phyloP scores from a whole-genome alignment of 2,113 vertebrate genomes.

The Trinectes maculatus region DNA sequence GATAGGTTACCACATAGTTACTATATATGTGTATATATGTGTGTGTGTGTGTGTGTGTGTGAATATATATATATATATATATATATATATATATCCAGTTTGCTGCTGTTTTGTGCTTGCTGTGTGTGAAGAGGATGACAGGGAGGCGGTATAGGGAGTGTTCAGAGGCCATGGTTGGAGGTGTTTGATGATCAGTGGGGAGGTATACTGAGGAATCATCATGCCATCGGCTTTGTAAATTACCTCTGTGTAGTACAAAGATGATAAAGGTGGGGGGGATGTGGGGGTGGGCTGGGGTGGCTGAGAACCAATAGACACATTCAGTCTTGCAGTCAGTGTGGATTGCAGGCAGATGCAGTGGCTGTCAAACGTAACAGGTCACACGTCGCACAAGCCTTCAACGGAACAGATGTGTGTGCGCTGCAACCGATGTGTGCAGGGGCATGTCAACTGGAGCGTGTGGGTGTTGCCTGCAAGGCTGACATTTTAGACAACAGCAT shows the following conservation, averaged over 20 bases:
- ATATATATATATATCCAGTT: slow-evolving; percentile 8
- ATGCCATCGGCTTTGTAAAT: slow-evolving; percentile 65
- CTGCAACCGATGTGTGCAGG: not conserved
- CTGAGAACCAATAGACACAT: slow-evolving; percentile 13
- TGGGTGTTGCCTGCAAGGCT: not conserved
- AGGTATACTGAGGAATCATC: slow-evolving; percentile 54
- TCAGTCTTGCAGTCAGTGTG: slow-evolving; percentile 30
- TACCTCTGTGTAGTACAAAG: slow-evolving; percentile 63
- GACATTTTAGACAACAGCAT: too few species aligned
- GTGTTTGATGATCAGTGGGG: slow-evolving; percentile 71
- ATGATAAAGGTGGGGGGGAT: slow-evolving; percentile 37
- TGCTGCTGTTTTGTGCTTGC: slow-evolving; percentile 43
- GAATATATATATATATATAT: slow-evolving; percentile 52
- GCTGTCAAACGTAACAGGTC: slow-evolving; percentile 55
- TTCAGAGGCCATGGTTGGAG: slow-evolving; percentile 63
- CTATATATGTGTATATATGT: too few species aligned
- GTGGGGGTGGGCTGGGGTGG: not conserved
- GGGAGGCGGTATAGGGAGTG: slow-evolving; percentile 41
- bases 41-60: too few species aligned
- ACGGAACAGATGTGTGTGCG: not conserved
- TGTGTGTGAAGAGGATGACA: slow-evolving; percentile 49
- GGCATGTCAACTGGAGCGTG: not conserved
- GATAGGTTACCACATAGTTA: too few species aligned
- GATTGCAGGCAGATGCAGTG: slow-evolving; percentile 16
- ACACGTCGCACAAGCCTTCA: slow-evolving; percentile 12